A percentile compares a stretch with the other conserved stretches of the same genome.
phyloP scores from a whole-genome alignment of 2,797 vertebrate genomes.

The Xenops minutus region DNA sequence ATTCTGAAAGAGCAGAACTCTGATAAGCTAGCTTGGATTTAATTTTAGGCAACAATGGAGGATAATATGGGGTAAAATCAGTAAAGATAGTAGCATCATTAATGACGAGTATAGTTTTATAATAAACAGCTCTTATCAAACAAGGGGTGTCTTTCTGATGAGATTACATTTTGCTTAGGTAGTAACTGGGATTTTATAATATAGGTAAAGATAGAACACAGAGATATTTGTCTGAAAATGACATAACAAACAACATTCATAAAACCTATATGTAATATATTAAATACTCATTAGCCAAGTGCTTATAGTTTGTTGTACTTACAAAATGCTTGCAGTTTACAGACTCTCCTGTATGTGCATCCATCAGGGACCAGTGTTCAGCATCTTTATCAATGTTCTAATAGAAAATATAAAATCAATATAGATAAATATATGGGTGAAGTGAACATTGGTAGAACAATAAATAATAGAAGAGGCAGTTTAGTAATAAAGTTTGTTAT shows the following conservation, averaged over 20 bases:
- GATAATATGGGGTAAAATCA: background rate
- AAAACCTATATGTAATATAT: background rate
- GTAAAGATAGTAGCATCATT: background rate
- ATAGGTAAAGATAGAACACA: background rate
- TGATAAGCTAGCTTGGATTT: background rate
- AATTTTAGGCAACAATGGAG: background rate
- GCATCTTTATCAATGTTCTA: background rate
- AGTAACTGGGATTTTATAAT: background rate
- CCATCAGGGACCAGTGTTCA: accelerated
- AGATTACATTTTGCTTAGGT: background rate
- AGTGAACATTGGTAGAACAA: background rate
- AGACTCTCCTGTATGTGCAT: background rate
- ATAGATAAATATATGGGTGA: background rate
- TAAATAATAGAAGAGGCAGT: background rate
- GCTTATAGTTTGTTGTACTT: background rate
- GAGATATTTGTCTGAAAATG: background rate
- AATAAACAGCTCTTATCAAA: background rate
- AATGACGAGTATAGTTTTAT: background rate
- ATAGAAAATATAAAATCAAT: constrained; percentile 41
- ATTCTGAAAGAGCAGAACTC: background rate
- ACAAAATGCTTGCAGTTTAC: background rate
- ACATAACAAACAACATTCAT: background rate
- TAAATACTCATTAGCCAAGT: background rate
- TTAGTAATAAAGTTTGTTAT: background rate
- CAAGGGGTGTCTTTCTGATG: background rate